Evolutionary conservation across 2,888 invertebrate genomes (phyloP).

Genomic region (Gymnoscelis rufifasciata): DNA sequence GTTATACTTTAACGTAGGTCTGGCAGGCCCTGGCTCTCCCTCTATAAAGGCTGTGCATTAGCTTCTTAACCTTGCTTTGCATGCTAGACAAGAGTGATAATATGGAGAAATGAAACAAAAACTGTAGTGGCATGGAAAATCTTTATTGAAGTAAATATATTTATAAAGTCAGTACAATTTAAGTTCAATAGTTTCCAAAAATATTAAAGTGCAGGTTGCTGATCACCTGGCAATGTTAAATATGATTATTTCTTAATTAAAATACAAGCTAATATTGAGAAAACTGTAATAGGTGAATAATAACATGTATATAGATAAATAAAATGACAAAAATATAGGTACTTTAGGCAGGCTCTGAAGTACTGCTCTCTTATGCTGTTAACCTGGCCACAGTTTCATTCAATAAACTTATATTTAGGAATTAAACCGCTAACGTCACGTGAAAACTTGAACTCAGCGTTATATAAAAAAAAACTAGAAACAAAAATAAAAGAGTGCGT

Average conservation of each 20-base stretch:
- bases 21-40: too few relatives aligned
- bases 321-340: conserved; percentile 81
- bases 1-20: too few relatives aligned
- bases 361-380: conserved; percentile 70
- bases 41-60: too few relatives aligned
- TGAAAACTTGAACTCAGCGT: conserved; percentile 60
- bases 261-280: conserved; percentile 81
- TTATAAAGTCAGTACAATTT: conserved; percentile 81
- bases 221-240: conserved; percentile 81
- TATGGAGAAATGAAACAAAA: conserved; percentile 26
- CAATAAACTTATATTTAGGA: conserved; percentile 71
- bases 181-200: conserved; percentile 81
- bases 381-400: conserved; percentile 76
- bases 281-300: conserved; percentile 80
- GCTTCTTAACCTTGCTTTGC: too few relatives aligned
- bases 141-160: conserved; percentile 81
- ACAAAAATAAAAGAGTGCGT: conserved; percentile 44
- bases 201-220: conserved; percentile 81
- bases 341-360: conserved; percentile 78
- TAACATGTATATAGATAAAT: conserved; percentile 79
- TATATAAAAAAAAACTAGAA: conserved; percentile 34
- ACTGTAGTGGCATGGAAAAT: conserved; percentile 78
- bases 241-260: conserved; percentile 81
- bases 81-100: background rate
- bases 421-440: conserved; percentile 60